A percentile compares a stretch with the other conserved stretches of the same genome.
These are phyloP conservation scores for Siderastrea siderea DNA, from an alignment of 92 coral and sea anemone species.

Conservation along the genomic window DNA sequence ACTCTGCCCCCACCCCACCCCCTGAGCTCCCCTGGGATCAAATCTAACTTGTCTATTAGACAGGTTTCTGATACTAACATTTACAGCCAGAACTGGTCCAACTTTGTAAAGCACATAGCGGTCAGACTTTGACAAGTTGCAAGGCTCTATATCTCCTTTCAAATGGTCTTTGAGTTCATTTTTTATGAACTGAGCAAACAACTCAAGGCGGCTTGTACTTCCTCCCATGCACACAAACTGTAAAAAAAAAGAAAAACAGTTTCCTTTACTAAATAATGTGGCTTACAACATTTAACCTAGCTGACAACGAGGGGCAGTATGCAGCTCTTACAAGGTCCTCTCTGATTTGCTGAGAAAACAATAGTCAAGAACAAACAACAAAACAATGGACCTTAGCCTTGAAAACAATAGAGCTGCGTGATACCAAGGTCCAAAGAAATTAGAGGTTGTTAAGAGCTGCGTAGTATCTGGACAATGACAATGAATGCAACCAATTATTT, in stretches of 20 bases:
- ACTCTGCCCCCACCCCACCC: too few relatives aligned
- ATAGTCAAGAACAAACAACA: too few relatives aligned
- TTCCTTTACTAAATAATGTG: too few relatives aligned
- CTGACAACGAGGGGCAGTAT: neutral
- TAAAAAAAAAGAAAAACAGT: neutral
- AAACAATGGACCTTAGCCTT: too few relatives aligned
- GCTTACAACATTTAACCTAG: neutral
- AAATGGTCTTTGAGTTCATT: conserved; percentile 69
- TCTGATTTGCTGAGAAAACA: too few relatives aligned
- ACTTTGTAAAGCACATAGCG: conserved; percentile 97
- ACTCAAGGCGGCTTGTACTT: conserved; percentile 82
- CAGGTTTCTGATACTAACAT: conserved; percentile 65
- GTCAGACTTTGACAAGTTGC: conserved; percentile 88
- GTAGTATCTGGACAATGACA: too few relatives aligned
- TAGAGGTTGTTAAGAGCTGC: neutral
- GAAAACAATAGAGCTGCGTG: too few relatives aligned
- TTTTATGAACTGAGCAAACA: conserved; percentile 87
- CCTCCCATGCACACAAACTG: conserved; percentile 99
- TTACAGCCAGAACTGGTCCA: conserved; percentile 94
- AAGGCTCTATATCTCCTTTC: conserved; percentile 63
- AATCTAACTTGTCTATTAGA: too few relatives aligned
- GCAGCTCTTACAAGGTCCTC: too few relatives aligned
- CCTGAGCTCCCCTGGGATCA: too few relatives aligned
- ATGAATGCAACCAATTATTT: too few relatives aligned
- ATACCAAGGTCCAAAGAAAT: too few relatives aligned